A percentile compares a stretch with the other conserved stretches of the same genome.
These are phyloP conservation scores for Eulimnadia texana DNA, from an alignment of 1,140 invertebrate genomes.

Conservation along the genomic window DNA sequence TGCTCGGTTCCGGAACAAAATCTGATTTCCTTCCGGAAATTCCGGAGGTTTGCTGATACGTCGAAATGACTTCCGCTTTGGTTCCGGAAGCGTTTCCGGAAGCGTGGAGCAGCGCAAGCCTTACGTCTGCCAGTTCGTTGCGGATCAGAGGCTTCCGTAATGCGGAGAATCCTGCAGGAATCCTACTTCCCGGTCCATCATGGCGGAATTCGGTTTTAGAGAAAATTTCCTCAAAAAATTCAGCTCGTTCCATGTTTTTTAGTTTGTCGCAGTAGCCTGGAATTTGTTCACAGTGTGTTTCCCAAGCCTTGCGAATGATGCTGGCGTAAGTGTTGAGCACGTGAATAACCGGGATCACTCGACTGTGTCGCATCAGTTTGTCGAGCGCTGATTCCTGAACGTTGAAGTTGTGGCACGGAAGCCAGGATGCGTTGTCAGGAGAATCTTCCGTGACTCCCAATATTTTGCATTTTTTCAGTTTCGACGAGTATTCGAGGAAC, in stretches of 20 bases:
- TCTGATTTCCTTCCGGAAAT: not conserved
- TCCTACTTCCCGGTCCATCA: conserved; percentile 19
- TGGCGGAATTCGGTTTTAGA: conserved; percentile 22
- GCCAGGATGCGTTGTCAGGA: conserved; percentile 21
- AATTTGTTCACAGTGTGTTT: conserved; percentile 23
- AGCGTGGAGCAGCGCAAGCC: conserved; percentile 13
- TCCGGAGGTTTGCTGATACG: not conserved
- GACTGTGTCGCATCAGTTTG: conserved; percentile 24
- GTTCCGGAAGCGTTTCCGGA: conserved; percentile 8
- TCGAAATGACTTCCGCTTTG: not conserved
- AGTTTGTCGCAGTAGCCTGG: conserved; percentile 27
- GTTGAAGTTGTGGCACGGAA: conserved; percentile 26
- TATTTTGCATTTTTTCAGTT: conserved; percentile 19
- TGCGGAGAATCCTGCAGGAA: conserved; percentile 18
- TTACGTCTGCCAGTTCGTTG: conserved; percentile 15
- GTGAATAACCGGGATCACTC: conserved; percentile 31
- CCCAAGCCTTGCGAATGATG: conserved; percentile 29
- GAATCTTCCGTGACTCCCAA: conserved; percentile 11
- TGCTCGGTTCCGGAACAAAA: not conserved
- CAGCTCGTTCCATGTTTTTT: conserved; percentile 23
- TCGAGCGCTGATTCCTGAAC: conserved; percentile 22
- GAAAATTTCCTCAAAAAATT: conserved; percentile 29
- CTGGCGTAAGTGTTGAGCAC: conserved; percentile 30
- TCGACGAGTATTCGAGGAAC: conserved; percentile 19
- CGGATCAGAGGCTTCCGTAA: conserved; percentile 7